A percentile compares a stretch with the other conserved stretches of the same genome.
Evolutionary conservation across 2,888 invertebrate genomes (phyloP).

Genomic region (Sinopyrophorus schimmeli): DNA sequence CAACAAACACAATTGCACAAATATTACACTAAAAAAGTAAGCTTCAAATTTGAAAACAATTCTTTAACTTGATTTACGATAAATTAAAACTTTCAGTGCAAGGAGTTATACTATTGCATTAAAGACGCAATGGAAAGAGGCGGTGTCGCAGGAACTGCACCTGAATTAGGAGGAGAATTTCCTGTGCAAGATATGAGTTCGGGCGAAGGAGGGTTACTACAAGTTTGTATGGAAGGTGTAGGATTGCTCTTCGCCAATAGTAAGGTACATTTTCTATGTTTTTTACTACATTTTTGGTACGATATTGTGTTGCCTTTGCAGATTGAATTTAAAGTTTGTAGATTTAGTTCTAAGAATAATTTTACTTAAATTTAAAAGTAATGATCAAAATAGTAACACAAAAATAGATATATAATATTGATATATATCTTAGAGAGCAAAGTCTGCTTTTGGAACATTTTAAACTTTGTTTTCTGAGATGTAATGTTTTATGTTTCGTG

Average conservation of each 20-base stretch:
- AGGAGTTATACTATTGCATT: constrained; percentile 96
- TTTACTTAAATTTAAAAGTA: constrained; percentile 9
- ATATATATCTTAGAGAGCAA: constrained; percentile 6
- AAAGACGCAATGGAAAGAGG: constrained; percentile 98
- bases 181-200: constrained; percentile 97
- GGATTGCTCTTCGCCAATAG: constrained; percentile 98
- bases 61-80: constrained; percentile 7
- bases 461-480: constrained; percentile 25
- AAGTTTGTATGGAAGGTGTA: constrained; percentile 99
- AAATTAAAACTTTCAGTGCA: constrained; percentile 93
- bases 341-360: constrained; percentile 17
- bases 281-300: constrained; percentile 17
- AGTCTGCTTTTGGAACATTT: too few relatives aligned
- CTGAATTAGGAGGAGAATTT: constrained; percentile 92
- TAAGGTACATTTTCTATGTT: constrained; percentile 73
- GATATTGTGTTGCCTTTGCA: constrained; percentile 25
- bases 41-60: constrained; percentile 9
- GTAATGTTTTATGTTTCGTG: constrained; percentile 46
- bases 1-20: constrained; percentile 95
- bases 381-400: too few relatives aligned
- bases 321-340: constrained; percentile 18
- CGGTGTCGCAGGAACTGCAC: constrained; percentile 67
- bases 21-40: constrained; percentile 97
- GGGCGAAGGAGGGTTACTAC: constrained; percentile 95
- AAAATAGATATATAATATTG: too few relatives aligned